Evolutionary conservation across 2,113 vertebrate species (phyloP), one percentile per base, ranked within the genome.

Genomic region (Silurus glanis): DNA sequence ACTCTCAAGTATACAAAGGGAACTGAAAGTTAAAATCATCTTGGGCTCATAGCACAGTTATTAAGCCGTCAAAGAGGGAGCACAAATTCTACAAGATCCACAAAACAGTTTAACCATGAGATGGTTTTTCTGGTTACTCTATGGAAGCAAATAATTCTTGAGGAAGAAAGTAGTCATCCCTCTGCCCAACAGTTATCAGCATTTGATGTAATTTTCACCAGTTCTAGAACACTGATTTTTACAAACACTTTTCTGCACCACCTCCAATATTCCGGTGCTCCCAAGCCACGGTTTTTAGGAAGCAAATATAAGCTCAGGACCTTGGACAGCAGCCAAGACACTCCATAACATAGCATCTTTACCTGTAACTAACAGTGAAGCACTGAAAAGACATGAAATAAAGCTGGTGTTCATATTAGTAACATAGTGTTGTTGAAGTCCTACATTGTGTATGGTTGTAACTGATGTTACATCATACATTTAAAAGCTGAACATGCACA

Each of bases 311-410:
- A n/a, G 53, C 37, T 67, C 84, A 90, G 86, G 75, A 87, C 87
- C 89, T 59, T 84, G 88, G 89, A 89, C 86, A 89, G 86, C 86
- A 28, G 23, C 69, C 78, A 64, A 1, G 59, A 37, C 16, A 19
- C 55, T 55, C 13, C 72, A n/a, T 53, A 55, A 64, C 12, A 25
- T 45, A 13, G 16, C 21, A 66, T 53, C 62, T 37, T 83, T 47
- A 66, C 49, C 3, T 55, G 7, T n/a, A 67, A 62, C 7, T 0
- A 74, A 75, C n/a, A 56, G 13, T 45, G 9, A 55, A 78, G 47
- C 47, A 78, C 13, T 8, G 14, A 6, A 14, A 76, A 45, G 62
- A n/a, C 19, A 23, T n/a, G 16, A 82, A 53, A 23, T 4, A n/a
- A n/a, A 53, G 23, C 69, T 66, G 3, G 55, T 21, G 37, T 59